A percentile compares a stretch with the other conserved stretches of the same genome.
phyloP scores from a whole-genome alignment of 1,140 invertebrate species.

The Drosophila teissieri region DNA sequence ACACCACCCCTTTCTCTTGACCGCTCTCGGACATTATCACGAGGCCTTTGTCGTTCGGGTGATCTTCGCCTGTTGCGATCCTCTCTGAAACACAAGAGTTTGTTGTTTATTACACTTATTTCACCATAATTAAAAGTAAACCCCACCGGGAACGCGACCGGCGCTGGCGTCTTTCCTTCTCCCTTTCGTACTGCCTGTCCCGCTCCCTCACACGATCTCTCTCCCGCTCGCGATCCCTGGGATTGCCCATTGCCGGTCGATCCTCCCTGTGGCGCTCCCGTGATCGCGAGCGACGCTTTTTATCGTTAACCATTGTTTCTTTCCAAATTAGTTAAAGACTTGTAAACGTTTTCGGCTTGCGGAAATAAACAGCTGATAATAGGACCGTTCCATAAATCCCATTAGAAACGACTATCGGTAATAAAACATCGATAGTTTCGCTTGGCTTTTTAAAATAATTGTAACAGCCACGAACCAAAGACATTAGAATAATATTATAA shows the following conservation, averaged over 20 bases:
- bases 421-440: not conserved
- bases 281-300: conserved; percentile 86
- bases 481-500: no score
- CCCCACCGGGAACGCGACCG: conserved; percentile 69
- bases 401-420: not conserved
- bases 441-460: not conserved
- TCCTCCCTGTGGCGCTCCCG: conserved; percentile 83
- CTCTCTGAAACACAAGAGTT: conserved; percentile 26
- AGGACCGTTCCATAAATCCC: no score
- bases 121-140: not conserved
- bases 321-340: not conserved
- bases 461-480: no score
- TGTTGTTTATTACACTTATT: not conserved
- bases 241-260: conserved; percentile 34
- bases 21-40: conserved; percentile 45
- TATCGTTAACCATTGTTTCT: conserved; percentile 85
- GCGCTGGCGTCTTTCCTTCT: conserved; percentile 75
- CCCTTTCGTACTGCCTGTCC: conserved; percentile 54
- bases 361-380: conserved; percentile 18
- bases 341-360: conserved; percentile 23
- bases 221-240: conserved; percentile 52
- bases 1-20: conserved; percentile 51
- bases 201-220: conserved; percentile 65
- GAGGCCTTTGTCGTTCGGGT: conserved; percentile 56
- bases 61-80: conserved; percentile 78